A percentile compares a stretch with the other conserved stretches of the same genome.
These are phyloP conservation scores for Coremacera marginata DNA, from an alignment of 2,888 invertebrate species.

Conservation along the genomic window DNA sequence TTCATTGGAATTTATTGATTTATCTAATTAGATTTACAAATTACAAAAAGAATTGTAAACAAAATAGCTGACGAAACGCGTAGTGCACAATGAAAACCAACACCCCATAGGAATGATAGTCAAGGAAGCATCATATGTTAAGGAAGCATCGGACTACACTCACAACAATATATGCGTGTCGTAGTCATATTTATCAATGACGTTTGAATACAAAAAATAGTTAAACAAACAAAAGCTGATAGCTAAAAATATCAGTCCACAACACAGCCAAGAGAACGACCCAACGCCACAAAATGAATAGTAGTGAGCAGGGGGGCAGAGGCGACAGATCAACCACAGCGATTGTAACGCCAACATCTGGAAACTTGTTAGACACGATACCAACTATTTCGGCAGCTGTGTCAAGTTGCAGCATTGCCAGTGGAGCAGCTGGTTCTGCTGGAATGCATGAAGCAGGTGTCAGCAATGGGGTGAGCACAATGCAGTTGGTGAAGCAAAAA, in stretches of 20 bases:
- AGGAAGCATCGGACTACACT: neutral
- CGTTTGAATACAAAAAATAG: neutral
- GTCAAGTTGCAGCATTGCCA: constrained; percentile 43
- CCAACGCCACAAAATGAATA: constrained; percentile 8
- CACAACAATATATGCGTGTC: neutral
- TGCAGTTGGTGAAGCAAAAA: constrained; percentile 64
- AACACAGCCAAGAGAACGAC: neutral
- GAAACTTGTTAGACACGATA: constrained; percentile 41
- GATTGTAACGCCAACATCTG: constrained; percentile 34
- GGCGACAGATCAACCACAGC: neutral
- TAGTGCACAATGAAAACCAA: neutral
- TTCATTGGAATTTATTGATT: too few relatives aligned
- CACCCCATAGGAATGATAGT: neutral
- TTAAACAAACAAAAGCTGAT: neutral
- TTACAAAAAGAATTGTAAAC: too few relatives aligned
- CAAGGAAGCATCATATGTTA: neutral
- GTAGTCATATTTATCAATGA: constrained; percentile 26
- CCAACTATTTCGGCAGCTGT: constrained; percentile 56
- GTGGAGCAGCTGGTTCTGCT: neutral
- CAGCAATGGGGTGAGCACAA: constrained; percentile 41
- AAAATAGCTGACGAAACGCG: too few relatives aligned
- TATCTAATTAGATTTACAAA: too few relatives aligned
- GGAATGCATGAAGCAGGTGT: neutral
- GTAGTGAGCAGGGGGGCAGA: neutral
- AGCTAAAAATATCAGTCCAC: neutral